Evolutionary conservation across 2,888 invertebrate genomes (phyloP).

Genomic region (Drosophila antonietae): DNA sequence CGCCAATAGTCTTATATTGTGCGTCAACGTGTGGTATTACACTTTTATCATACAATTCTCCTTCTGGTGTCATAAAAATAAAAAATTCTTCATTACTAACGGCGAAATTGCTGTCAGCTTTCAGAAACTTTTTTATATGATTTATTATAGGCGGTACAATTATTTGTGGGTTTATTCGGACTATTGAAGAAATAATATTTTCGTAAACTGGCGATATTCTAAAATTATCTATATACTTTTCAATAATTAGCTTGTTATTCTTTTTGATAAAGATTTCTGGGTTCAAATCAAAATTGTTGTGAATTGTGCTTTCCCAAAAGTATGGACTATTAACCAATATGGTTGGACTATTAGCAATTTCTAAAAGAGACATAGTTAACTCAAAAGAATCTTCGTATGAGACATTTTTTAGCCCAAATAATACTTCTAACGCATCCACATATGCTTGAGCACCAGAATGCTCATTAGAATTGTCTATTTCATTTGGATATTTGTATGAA

Average conservation of each 20-base stretch:
- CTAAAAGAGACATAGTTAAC: constrained; percentile 88
- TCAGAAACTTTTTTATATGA: constrained; percentile 87
- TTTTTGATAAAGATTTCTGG: constrained; percentile 86
- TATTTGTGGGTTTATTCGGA: constrained; percentile 87
- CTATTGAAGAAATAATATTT: constrained; percentile 90
- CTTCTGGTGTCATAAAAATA: constrained; percentile 93
- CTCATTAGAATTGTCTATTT: constrained; percentile 67
- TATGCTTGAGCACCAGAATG: constrained; percentile 71
- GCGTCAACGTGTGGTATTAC: constrained; percentile 87
- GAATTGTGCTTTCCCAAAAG: constrained; percentile 89
- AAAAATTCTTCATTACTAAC: constrained; percentile 93
- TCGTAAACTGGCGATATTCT: constrained; percentile 86
- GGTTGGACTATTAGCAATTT: constrained; percentile 91
- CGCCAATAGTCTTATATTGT: constrained; percentile 85
- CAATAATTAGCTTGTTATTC: constrained; percentile 87
- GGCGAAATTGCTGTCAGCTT: constrained; percentile 88
- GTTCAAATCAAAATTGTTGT: constrained; percentile 79
- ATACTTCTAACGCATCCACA: constrained; percentile 76
- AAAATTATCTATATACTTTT: constrained; percentile 87
- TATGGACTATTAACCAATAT: constrained; percentile 86
- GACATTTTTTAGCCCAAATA: constrained; percentile 76
- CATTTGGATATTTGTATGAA: constrained; percentile 86
- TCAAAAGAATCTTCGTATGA: constrained; percentile 85
- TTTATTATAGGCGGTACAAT: constrained; percentile 88
- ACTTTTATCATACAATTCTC: constrained; percentile 95